Evolutionary conservation across 1,140 invertebrate species (phyloP).

Genomic region (Procambarus clarkii): DNA sequence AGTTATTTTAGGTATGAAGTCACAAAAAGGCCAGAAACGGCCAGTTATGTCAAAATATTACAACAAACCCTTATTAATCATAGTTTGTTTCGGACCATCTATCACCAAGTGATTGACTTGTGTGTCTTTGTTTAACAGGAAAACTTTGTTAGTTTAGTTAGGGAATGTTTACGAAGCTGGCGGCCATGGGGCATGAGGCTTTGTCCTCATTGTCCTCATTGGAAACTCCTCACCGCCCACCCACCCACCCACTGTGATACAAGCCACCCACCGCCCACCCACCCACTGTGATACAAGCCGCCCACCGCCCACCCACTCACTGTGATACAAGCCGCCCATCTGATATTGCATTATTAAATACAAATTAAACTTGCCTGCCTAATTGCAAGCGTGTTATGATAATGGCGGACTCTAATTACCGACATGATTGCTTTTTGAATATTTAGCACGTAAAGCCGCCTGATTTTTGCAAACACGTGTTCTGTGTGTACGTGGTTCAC

Average conservation of each 20-base stretch:
- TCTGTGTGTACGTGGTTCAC: not conserved
- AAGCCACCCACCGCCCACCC: not conserved
- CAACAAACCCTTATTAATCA: not conserved
- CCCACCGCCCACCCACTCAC: not conserved
- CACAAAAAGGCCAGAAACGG: not conserved
- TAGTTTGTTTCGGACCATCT: too few species aligned
- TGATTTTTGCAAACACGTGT: not conserved
- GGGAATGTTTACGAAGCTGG: not conserved
- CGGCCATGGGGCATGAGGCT: not conserved
- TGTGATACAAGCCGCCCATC: too few species aligned
- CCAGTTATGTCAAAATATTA: not conserved
- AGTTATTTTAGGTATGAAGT: not conserved
- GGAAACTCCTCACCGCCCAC: not conserved
- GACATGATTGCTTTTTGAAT: conserved; percentile 3
- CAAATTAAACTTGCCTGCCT: not conserved
- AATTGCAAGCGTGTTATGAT: conserved; percentile 14
- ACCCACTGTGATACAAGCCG: not conserved
- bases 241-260: not conserved
- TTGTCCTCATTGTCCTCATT: not conserved
- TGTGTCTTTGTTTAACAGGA: too few species aligned
- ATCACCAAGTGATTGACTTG: too few species aligned
- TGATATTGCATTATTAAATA: conserved; percentile 16
- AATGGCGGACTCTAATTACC: not conserved
- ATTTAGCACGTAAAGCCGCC: not conserved
- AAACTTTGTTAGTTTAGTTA: not conserved